These are phyloP conservation scores for Cotesia glomerata DNA, from an alignment of 1,140 invertebrate species.

Conservation along the genomic window DNA sequence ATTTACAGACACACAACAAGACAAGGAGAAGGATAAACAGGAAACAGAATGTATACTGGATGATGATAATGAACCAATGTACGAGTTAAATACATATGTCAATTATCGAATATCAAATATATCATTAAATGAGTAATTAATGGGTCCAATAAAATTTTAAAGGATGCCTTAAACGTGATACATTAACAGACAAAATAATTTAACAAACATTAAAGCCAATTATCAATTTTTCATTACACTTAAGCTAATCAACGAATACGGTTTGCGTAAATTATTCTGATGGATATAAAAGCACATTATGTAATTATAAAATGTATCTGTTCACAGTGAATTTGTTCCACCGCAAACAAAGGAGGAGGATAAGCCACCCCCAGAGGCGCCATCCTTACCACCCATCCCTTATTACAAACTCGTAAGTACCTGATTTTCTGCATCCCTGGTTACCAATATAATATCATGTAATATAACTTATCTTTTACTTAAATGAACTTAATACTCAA, in stretches of 20 bases:
- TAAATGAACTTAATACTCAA: not conserved
- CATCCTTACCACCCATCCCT: slow-evolving; percentile 52
- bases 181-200: no score
- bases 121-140: slow-evolving; percentile 17
- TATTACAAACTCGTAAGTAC: slow-evolving; percentile 57
- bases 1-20: slow-evolving; percentile 58
- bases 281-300: not conserved
- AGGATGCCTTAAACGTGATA: no score
- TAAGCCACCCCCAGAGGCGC: slow-evolving; percentile 38
- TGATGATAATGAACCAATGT: slow-evolving; percentile 56
- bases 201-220: no score
- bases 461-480: slow-evolving; percentile 29
- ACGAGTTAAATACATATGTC: slow-evolving; percentile 41
- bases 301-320: slow-evolving; percentile 3
- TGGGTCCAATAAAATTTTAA: not conserved
- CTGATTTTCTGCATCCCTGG: not conserved
- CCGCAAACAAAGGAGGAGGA: slow-evolving; percentile 57
- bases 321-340: slow-evolving; percentile 56
- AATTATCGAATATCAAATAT: slow-evolving; percentile 19
- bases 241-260: not conserved
- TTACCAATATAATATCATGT: slow-evolving; percentile 21
- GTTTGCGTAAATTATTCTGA: not conserved
- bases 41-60: slow-evolving; percentile 57
- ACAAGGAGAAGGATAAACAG: slow-evolving; percentile 59
- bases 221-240: not conserved